These are phyloP conservation scores for Diplodus puntazzo DNA, from an alignment of 2,797 vertebrate species.

Conservation along the genomic window DNA sequence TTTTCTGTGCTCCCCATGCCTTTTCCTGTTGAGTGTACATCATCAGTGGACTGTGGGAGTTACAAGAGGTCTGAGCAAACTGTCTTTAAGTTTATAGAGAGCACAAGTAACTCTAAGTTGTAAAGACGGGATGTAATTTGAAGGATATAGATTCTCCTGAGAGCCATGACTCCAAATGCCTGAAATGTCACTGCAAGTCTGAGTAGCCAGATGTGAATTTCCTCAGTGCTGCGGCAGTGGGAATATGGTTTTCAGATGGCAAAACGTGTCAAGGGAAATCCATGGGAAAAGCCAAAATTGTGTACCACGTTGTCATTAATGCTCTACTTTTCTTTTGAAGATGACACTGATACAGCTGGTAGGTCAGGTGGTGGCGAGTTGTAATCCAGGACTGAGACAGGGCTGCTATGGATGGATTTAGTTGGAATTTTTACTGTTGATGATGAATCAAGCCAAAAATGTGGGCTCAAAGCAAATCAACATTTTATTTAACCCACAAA, in stretches of 20 bases:
- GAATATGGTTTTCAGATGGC: constrained; percentile 80
- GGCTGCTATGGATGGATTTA: constrained; percentile 27
- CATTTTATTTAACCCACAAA: constrained; percentile 13
- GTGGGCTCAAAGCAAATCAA: constrained; percentile 18
- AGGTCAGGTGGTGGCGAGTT: constrained; percentile 56
- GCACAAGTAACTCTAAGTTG: constrained; percentile 36
- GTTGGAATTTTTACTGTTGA: constrained; percentile 42
- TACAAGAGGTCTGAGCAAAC: constrained; percentile 24
- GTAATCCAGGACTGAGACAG: constrained; percentile 37
- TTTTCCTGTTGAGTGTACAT: constrained; percentile 40
- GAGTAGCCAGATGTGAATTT: constrained; percentile 78
- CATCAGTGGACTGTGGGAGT: constrained; percentile 38
- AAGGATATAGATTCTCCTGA: constrained; percentile 57
- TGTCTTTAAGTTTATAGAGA: constrained; percentile 52
- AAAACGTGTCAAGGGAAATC: constrained; percentile 65
- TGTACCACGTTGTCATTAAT: constrained; percentile 55
- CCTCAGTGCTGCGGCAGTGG: constrained; percentile 37
- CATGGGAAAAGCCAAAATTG: constrained; percentile 59
- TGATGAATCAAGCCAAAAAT: constrained; percentile 51
- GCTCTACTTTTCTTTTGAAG: constrained; percentile 62
- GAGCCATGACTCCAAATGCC: constrained; percentile 47
- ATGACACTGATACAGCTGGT: constrained; percentile 57
- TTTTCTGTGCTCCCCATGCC: constrained; percentile 46
- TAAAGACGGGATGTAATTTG: constrained; percentile 53
- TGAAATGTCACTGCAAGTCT: constrained; percentile 52